phyloP scores from a whole-genome alignment of 2,797 vertebrate species.

The Mormyrus proboscirostris region DNA sequence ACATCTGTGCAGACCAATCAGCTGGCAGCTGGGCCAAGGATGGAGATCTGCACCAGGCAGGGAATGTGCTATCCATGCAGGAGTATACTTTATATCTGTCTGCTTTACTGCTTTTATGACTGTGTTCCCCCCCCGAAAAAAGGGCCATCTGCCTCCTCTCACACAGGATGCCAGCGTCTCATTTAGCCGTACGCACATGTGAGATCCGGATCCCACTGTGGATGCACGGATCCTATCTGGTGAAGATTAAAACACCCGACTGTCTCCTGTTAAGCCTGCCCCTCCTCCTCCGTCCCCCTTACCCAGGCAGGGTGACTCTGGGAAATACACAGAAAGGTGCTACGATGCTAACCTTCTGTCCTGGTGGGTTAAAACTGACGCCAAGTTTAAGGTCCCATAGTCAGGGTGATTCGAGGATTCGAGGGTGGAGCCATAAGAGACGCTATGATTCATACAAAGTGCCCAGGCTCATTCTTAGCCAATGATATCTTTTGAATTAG shows the following conservation, averaged over 20 bases:
- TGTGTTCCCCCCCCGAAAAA: conserved; percentile 19
- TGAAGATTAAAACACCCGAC: not conserved
- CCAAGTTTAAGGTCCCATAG: not conserved
- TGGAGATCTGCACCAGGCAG: not conserved
- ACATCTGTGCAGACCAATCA: not conserved
- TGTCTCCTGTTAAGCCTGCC: not conserved
- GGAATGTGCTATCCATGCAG: not conserved
- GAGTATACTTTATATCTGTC: not conserved
- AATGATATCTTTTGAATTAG: not conserved
- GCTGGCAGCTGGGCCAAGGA: conserved; percentile 4
- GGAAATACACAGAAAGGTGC: not conserved
- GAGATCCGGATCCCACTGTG: not conserved
- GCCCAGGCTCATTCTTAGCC: not conserved
- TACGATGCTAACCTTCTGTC: not conserved
- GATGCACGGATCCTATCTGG: not conserved
- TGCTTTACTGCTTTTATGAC: not conserved
- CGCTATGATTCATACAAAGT: not conserved
- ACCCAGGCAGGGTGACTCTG: not conserved
- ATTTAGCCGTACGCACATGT: not conserved
- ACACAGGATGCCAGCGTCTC: conserved; percentile 22
- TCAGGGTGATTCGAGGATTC: not conserved
- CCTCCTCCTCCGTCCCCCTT: not conserved
- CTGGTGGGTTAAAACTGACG: not conserved
- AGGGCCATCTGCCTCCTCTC: conserved; percentile 34
- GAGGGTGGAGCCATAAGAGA: not conserved